Percentiles rank a stretch among this genome's conserved stretches.
Evolutionary conservation across 2,113 vertebrate genomes (phyloP).

Genomic region (Sturnus vulgaris): DNA sequence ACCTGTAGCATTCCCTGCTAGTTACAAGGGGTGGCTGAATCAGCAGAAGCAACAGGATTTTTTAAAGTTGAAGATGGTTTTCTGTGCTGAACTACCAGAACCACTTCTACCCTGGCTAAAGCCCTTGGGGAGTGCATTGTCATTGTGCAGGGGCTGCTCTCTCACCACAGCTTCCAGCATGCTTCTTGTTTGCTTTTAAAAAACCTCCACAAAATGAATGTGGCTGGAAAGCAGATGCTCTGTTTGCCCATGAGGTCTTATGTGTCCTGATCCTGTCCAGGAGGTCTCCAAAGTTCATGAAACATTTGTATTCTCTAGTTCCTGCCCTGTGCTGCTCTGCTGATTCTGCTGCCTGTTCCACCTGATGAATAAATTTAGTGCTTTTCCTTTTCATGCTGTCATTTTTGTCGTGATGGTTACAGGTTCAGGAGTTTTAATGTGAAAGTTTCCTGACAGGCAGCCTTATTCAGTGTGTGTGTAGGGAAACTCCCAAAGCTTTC

Average conservation of each 20-base stretch:
- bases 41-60: background rate
- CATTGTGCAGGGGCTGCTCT: background rate
- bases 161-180: background rate
- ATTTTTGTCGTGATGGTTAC: background rate
- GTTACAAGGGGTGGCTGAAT: background rate
- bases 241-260: background rate
- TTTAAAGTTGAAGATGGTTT: background rate
- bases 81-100: background rate
- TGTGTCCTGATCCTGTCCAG: background rate
- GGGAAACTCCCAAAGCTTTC: background rate
- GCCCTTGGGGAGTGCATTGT: background rate
- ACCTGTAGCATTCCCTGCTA: background rate
- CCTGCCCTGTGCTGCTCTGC: background rate
- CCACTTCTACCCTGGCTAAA: background rate
- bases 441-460: background rate
- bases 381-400: background rate
- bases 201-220: accelerated
- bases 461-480: background rate
- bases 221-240: background rate
- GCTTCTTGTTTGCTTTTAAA: background rate
- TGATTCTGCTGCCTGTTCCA: background rate
- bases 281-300: background rate
- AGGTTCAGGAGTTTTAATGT: background rate
- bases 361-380: background rate
- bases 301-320: background rate